Conservation (phyloP, 2,113 vertebrate species). For the Pipra filicauda region DNA sequence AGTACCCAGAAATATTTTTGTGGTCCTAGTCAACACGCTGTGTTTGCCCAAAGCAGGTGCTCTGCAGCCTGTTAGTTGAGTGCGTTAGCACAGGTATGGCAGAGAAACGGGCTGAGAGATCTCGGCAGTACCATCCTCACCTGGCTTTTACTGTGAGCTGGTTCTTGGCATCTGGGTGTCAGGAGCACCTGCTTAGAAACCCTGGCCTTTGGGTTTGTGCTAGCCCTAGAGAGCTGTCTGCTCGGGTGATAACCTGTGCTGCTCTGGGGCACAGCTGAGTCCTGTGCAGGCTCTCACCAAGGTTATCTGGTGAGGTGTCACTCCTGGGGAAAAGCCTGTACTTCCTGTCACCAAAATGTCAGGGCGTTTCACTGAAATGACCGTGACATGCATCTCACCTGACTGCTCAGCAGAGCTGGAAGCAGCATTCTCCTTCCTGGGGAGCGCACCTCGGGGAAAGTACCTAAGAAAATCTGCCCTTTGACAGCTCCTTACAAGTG, state of each 20-base stretch:
- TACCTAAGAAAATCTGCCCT: not conserved
- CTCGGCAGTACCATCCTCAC: not conserved
- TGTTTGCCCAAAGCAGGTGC: not conserved
- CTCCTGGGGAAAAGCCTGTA: not conserved
- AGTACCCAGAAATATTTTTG: not conserved
- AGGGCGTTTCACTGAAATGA: not conserved
- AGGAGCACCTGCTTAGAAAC: not conserved
- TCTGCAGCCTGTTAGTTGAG: not conserved
- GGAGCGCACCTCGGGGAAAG: not conserved
- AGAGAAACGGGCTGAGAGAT: not conserved
- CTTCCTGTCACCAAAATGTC: not conserved
- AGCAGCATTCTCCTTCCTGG: not conserved
- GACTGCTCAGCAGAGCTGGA: not conserved
- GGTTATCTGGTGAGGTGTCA: not conserved
- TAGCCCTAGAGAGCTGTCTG: not conserved
- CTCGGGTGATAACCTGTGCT: not conserved
- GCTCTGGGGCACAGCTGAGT: rapidly evolving
- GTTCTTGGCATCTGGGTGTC: not conserved
- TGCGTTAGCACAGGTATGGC: not conserved
- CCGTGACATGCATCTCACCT: not conserved
- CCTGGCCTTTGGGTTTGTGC: not conserved
- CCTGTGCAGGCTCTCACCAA: not conserved
- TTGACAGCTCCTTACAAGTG: not conserved
- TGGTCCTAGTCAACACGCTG: not conserved
- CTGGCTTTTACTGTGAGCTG: not conserved